Percentiles rank a stretch among this genome's conserved stretches.
Conservation (phyloP, 2,888 invertebrate genomes). For the Meghimatium bilineatum region DNA sequence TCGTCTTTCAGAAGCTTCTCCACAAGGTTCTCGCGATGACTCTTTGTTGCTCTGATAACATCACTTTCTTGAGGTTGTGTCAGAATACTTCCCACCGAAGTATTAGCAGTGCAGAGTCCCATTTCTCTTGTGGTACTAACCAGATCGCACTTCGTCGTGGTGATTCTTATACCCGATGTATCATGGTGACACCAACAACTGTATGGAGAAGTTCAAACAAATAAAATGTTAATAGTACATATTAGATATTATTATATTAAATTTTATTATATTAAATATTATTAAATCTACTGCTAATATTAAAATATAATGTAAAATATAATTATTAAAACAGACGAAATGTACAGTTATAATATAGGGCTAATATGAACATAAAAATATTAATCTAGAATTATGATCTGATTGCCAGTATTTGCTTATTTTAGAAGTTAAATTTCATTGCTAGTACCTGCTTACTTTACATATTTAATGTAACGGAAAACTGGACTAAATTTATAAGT, state of each 20-base stretch:
- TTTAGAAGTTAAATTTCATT: too few species aligned
- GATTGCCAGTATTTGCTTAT: too few species aligned
- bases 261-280: too few species aligned
- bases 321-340: too few species aligned
- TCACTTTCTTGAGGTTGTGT: constrained; percentile 26
- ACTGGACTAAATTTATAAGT: too few species aligned
- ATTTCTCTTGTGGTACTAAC: constrained; percentile 37
- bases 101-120: constrained; percentile 46
- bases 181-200: not conserved
- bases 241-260: too few species aligned
- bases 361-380: too few species aligned
- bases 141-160: not conserved
- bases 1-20: constrained; percentile 55
- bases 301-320: not conserved
- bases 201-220: not conserved
- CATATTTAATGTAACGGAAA: too few species aligned
- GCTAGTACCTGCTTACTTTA: too few species aligned
- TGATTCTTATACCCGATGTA: not conserved
- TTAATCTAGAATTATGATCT: too few species aligned
- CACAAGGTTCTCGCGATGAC: constrained; percentile 63
- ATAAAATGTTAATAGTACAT: too few species aligned
- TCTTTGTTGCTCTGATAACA: constrained; percentile 64
- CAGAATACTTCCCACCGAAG: not conserved
- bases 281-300: not conserved
- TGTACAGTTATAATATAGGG: too few species aligned